These are phyloP conservation scores for Cantharis nigra DNA, from an alignment of 2,888 invertebrate genomes.

Conservation along the genomic window DNA sequence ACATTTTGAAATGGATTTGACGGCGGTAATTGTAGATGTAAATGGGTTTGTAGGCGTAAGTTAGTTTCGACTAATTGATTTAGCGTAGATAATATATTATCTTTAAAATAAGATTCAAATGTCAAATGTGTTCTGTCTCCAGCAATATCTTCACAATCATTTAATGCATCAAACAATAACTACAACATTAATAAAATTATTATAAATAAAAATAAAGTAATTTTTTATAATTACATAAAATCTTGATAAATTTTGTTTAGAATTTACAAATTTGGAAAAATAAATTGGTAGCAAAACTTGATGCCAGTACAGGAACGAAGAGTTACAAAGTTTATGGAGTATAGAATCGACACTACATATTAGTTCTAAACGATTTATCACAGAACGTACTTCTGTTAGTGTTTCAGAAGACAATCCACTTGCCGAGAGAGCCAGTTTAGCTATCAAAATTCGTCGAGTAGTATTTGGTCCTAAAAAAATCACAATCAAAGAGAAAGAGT, in stretches of 20 bases:
- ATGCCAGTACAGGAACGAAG: slow-evolving; percentile 83
- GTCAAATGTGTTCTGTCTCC: slow-evolving; percentile 51
- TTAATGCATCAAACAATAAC: slow-evolving; percentile 49
- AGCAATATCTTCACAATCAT: slow-evolving; percentile 44
- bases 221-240: slow-evolving; percentile 56
- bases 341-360: slow-evolving; percentile 64
- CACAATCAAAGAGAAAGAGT: neutral
- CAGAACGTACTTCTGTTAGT: slow-evolving; percentile 62
- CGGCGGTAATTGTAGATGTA: slow-evolving; percentile 80
- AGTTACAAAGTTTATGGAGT: slow-evolving; percentile 68
- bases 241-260: slow-evolving; percentile 68
- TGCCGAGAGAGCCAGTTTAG: slow-evolving; percentile 53
- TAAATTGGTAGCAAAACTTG: slow-evolving; percentile 76
- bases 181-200: slow-evolving; percentile 35
- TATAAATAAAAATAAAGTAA: neutral
- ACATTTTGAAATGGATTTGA: slow-evolving; percentile 51
- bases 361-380: slow-evolving; percentile 68
- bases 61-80: slow-evolving; percentile 92
- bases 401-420: slow-evolving; percentile 69
- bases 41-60: slow-evolving; percentile 88
- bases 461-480: slow-evolving; percentile 52
- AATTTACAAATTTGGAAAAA: slow-evolving; percentile 72
- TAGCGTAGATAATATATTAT: slow-evolving; percentile 68
- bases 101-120: slow-evolving; percentile 58
- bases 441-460: slow-evolving; percentile 47